Base-by-base conservation (phyloP, 2,888 invertebrate species). In the Nemapogon koenigi region DNA sequence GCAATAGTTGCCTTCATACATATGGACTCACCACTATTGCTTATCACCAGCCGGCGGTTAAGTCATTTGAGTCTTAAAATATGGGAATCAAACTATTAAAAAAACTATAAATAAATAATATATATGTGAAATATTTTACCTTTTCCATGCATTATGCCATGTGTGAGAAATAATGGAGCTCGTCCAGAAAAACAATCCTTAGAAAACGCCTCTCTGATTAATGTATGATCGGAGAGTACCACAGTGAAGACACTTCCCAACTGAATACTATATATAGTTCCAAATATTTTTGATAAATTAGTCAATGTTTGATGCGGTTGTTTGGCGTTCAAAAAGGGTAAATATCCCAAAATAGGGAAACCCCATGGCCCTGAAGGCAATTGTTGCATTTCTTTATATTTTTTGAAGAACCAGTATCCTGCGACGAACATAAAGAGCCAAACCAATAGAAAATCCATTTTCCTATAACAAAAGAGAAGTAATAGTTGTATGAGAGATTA, bases 131-230 rank as follows among this genome's bases (percentile, higher is more conserved):
- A 13, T 22, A 39, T 28, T 84, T 84, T 65, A 93, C 94, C 94
- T 58, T 89, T 87, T 48, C 94, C 93, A 42, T 88, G 81, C 89
- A 94, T 91, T 42, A 94, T 89, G 19, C 92, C 93, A 55, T 92
- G 91, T 0, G 93, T 92, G 32, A 94, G 64, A 59, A 85, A 91
- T 2, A 94, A 80, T 2, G 93, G 92, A 0, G 94, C 92, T 44
- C 91, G 76, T 10, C 90, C 92, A 2, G 88, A 79, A 46, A 90
- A 86, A 3, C 66, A 81, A 26, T 90, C 89, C 57, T 85, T 87
- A 0, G 86, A 81, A 38, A 94, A 84, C 3, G 88, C 85, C 43
- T 89, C 86, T 42, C 87, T 81, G 32, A 95, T 83, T 37, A 91
- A 53, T 36, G 81, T 81, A 6, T 86, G 84, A 59, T 94, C 92